These are phyloP conservation scores for Phataginus tetradactyla DNA, from an alignment of 2,797 vertebrate species.

Conservation along the genomic window DNA sequence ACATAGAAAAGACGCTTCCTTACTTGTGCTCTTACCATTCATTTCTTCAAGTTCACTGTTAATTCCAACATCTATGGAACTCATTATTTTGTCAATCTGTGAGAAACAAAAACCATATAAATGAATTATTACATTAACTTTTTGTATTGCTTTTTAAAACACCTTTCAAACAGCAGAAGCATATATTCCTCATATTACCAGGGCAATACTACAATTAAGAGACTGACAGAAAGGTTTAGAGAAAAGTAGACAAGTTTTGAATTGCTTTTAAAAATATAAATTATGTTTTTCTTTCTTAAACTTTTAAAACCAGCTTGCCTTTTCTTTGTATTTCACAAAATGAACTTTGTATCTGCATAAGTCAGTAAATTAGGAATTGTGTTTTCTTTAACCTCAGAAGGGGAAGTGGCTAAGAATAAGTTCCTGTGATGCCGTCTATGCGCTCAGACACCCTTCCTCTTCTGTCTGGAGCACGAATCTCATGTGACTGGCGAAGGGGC, in stretches of 20 bases:
- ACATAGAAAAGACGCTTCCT: slow-evolving; percentile 72
- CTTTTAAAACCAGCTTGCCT: background rate
- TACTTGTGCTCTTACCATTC: slow-evolving; percentile 90
- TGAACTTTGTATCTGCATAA: background rate
- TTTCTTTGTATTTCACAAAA: slow-evolving; percentile 24
- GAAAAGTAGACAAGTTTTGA: background rate
- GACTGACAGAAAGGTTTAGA: background rate
- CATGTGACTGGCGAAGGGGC: background rate
- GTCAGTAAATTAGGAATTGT: background rate
- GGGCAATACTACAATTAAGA: background rate
- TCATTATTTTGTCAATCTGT: slow-evolving; percentile 99
- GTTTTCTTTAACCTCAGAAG: background rate
- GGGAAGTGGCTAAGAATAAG: background rate
- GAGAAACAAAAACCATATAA: slow-evolving; percentile 78
- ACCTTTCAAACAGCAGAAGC: slow-evolving; percentile 44
- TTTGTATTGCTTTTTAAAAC: slow-evolving; percentile 40
- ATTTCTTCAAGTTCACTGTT: slow-evolving; percentile 91
- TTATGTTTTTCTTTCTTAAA: background rate
- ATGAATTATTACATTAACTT: background rate
- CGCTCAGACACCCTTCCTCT: background rate
- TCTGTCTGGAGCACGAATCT: background rate
- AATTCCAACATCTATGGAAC: slow-evolving; percentile 96
- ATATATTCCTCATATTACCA: slow-evolving; percentile 21
- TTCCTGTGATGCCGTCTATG: background rate
- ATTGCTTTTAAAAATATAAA: slow-evolving; percentile 32